Conservation (phyloP, 2,888 invertebrate genomes). For the Amaurobius ferox region DNA sequence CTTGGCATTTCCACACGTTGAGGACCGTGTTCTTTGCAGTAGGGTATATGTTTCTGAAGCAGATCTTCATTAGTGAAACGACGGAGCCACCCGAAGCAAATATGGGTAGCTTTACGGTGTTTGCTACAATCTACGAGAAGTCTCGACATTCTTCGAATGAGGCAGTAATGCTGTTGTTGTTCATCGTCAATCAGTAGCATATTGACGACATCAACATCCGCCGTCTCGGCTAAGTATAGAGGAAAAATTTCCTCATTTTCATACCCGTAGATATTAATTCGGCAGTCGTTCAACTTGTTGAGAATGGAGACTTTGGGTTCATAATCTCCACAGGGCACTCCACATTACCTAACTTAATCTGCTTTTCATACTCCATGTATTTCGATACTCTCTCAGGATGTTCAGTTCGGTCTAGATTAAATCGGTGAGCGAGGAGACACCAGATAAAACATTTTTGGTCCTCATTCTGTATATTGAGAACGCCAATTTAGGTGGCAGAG, state of each 20-base stretch:
- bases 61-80: background rate
- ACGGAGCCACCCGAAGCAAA: background rate
- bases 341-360: background rate
- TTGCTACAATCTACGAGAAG: background rate
- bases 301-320: background rate
- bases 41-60: background rate
- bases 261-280: background rate
- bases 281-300: background rate
- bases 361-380: background rate
- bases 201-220: background rate
- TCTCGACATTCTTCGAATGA: background rate
- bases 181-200: background rate
- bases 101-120: background rate
- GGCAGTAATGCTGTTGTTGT: background rate
- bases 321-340: background rate
- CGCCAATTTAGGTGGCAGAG: background rate
- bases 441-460: background rate
- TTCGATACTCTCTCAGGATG: background rate
- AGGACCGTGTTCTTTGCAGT: background rate
- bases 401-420: background rate
- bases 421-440: background rate
- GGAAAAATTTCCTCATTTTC: background rate
- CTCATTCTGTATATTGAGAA: background rate
- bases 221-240: background rate
- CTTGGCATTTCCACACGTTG: background rate